Percentiles rank a stretch among this genome's conserved stretches.
These are phyloP conservation scores for Polydesmus complanatus DNA, from an alignment of 2,888 invertebrate genomes.

Conservation along the genomic window DNA sequence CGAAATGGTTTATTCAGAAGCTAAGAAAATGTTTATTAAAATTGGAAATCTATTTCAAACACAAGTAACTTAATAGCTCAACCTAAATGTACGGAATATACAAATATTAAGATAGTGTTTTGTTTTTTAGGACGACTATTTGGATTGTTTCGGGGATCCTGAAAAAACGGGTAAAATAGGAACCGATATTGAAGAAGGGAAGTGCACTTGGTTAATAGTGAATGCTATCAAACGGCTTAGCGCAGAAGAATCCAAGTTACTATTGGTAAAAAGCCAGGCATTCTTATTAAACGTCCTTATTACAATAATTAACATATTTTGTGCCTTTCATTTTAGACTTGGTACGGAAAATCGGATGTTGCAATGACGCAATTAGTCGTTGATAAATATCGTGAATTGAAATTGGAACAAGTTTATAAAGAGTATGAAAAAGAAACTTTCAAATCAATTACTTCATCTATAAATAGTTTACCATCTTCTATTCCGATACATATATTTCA, in stretches of 20 bases:
- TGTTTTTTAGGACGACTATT: conserved; percentile 52
- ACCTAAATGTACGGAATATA: neutral
- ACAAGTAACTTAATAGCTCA: neutral
- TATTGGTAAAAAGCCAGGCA: too few relatives aligned
- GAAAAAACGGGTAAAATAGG: conserved; percentile 75
- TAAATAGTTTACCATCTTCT: neutral
- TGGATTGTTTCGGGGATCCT: conserved; percentile 82
- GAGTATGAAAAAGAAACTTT: neutral
- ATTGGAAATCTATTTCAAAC: neutral
- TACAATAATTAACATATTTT: neutral
- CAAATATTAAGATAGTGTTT: neutral
- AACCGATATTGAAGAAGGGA: conserved; percentile 86
- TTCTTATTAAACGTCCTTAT: neutral
- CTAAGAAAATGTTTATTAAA: neutral
- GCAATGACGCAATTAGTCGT: neutral
- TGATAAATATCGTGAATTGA: neutral
- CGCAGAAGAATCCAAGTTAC: neutral
- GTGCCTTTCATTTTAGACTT: neutral
- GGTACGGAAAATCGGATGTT: neutral
- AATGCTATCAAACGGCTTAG: neutral
- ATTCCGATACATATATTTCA: neutral
- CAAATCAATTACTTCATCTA: neutral
- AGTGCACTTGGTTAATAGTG: conserved; percentile 84
- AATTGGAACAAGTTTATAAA: neutral
- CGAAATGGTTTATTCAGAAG: neutral